phyloP scores from a whole-genome alignment of 2,797 vertebrate genomes.

The Periparus ater region DNA sequence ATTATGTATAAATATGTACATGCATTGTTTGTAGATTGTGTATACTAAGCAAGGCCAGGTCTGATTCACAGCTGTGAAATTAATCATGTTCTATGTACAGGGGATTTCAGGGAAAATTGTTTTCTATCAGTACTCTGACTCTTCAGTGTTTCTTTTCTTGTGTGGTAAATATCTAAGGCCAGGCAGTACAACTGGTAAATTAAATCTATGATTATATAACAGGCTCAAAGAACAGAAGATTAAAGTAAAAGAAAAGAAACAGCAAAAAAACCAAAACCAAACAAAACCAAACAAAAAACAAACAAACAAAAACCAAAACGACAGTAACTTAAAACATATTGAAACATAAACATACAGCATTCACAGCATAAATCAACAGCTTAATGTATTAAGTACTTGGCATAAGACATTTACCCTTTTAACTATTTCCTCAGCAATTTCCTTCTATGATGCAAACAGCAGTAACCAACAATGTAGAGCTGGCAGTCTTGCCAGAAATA shows the following conservation, averaged over 20 bases:
- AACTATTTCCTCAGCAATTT: not conserved
- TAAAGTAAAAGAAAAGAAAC: not conserved
- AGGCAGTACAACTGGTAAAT: not conserved
- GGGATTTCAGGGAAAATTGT: not conserved
- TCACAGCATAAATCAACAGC: not conserved
- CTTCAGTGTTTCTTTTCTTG: not conserved
- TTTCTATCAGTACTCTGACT: not conserved
- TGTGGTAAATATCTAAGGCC: not conserved
- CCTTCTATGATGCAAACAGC: not conserved
- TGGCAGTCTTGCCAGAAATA: not conserved
- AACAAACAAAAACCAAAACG: no score
- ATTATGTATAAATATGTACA: not conserved
- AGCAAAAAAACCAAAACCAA: no score
- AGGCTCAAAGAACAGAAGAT: not conserved
- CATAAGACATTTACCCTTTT: not conserved
- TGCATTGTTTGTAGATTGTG: not conserved
- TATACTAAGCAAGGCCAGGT: not conserved
- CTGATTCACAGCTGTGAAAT: constrained; percentile 35
- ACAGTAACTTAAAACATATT: not conserved
- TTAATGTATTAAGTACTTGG: not conserved
- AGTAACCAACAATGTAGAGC: not conserved
- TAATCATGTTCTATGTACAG: not conserved
- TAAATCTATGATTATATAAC: not conserved
- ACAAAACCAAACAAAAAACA: no score
- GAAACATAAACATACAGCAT: not conserved